These are phyloP conservation scores for Brachyptera risi DNA, from an alignment of 2,888 invertebrate genomes.

Conservation along the genomic window DNA sequence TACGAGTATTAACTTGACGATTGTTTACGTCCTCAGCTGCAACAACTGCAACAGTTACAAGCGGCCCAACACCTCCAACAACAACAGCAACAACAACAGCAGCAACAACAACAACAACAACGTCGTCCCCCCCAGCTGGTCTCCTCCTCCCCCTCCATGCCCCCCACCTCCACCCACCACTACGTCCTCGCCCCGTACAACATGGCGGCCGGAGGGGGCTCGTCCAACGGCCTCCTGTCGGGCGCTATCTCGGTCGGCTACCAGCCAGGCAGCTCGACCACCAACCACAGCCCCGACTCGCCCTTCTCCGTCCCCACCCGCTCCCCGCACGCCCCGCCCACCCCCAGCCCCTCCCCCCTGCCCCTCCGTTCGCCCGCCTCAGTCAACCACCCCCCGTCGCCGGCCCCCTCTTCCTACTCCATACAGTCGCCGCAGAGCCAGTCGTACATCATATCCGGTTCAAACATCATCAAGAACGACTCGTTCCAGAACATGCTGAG, in stretches of 20 bases:
- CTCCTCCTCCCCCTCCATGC: constrained; percentile 14
- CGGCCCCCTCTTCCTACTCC: constrained; percentile 29
- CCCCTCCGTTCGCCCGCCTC: constrained; percentile 31
- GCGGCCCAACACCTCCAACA: constrained; percentile 19
- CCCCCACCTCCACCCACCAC: constrained; percentile 25
- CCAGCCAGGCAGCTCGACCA: background rate
- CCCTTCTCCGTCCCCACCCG: constrained; percentile 30
- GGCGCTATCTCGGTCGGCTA: background rate
- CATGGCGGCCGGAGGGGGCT: background rate
- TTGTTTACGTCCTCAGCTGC: constrained; percentile 20
- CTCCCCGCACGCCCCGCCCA: constrained; percentile 32
- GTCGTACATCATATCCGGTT: constrained; percentile 8
- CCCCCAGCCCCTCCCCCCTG: constrained; percentile 31
- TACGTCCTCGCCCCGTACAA: constrained; percentile 27
- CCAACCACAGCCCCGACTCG: constrained; percentile 24
- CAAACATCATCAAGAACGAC: constrained; percentile 17
- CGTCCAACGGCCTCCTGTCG: background rate
- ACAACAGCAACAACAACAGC: constrained; percentile 17
- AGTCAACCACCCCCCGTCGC: constrained; percentile 30
- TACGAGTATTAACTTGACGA: too few relatives aligned
- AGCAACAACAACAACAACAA: constrained; percentile 11
- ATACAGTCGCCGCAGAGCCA: constrained; percentile 29
- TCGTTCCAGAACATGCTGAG: constrained; percentile 13
- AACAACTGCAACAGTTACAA: constrained; percentile 30
- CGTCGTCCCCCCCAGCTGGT: too few relatives aligned